Evolutionary conservation across 2,797 vertebrate species (phyloP).

Genomic region (Crenichthys baileyi): DNA sequence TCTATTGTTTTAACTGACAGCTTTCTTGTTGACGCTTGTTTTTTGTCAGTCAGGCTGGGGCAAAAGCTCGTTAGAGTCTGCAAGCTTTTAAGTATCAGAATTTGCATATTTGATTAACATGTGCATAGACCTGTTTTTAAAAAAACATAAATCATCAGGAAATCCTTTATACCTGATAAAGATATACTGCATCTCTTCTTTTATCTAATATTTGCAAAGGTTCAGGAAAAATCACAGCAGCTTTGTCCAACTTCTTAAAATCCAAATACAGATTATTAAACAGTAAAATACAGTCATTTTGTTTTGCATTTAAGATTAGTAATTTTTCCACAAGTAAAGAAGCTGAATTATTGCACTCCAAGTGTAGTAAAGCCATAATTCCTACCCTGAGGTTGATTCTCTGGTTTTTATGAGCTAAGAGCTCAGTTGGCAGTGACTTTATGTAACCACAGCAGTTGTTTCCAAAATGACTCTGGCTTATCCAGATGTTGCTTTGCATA

Average conservation of each 20-base stretch:
- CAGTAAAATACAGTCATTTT: not conserved
- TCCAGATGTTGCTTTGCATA: slow-evolving; percentile 14
- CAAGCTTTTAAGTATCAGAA: not conserved
- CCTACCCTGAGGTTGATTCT: slow-evolving; percentile 2
- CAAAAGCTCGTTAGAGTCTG: slow-evolving; percentile 5
- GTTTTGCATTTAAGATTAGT: not conserved
- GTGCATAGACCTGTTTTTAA: not conserved
- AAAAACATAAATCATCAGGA: not conserved
- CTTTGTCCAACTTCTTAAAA: not conserved
- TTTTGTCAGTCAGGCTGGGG: slow-evolving; percentile 6
- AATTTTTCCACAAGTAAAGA: not conserved
- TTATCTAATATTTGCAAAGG: not conserved
- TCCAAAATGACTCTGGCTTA: slow-evolving; percentile 10
- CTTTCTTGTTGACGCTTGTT: slow-evolving; percentile 1
- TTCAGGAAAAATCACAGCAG: not conserved
- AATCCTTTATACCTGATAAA: not conserved
- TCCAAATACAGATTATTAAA: not conserved
- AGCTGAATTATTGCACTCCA: not conserved
- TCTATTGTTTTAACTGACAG: slow-evolving; percentile 28
- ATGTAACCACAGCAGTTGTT: slow-evolving; percentile 24
- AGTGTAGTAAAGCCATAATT: not conserved
- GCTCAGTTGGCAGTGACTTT: slow-evolving; percentile 24
- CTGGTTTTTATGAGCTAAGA: slow-evolving; percentile 13
- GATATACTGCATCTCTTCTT: not conserved
- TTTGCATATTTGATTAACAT: not conserved